These are phyloP conservation scores for Corapipo altera DNA, from an alignment of 2,113 vertebrate genomes.

Conservation along the genomic window DNA sequence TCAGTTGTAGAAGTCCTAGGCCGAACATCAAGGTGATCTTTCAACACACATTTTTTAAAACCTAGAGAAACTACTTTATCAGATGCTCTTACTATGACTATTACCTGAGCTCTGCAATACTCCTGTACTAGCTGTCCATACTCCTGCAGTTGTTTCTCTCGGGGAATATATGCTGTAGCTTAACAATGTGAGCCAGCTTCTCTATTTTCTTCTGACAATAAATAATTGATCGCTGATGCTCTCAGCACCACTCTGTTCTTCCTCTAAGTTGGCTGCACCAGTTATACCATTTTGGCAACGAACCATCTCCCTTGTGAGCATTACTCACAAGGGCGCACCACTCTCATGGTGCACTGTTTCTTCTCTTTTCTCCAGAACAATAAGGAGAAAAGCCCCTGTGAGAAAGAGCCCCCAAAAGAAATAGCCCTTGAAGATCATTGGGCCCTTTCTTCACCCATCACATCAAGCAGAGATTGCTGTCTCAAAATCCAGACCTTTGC, in stretches of 20 bases:
- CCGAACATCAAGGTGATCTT: background rate
- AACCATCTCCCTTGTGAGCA: background rate
- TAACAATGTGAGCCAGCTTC: background rate
- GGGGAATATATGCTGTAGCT: background rate
- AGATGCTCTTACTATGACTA: background rate
- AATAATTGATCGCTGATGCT: constrained; percentile 49
- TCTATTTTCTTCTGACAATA: constrained; percentile 14
- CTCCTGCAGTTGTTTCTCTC: background rate
- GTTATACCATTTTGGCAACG: background rate
- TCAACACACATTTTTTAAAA: background rate
- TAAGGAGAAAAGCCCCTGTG: background rate
- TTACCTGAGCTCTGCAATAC: background rate
- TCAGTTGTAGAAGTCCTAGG: background rate
- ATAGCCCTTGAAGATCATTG: background rate
- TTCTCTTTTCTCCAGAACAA: background rate
- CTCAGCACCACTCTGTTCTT: background rate
- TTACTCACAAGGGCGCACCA: background rate
- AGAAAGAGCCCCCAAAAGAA: background rate
- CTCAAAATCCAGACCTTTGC: background rate
- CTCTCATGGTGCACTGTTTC: background rate
- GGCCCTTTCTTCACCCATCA: background rate
- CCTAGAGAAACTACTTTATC: background rate
- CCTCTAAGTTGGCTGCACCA: background rate
- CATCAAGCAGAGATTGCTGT: background rate
- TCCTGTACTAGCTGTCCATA: background rate